A percentile compares a stretch with the other conserved stretches of the same genome.
Conservation (phyloP, 2,113 vertebrate genomes). For the Rafetus swinhoei region DNA sequence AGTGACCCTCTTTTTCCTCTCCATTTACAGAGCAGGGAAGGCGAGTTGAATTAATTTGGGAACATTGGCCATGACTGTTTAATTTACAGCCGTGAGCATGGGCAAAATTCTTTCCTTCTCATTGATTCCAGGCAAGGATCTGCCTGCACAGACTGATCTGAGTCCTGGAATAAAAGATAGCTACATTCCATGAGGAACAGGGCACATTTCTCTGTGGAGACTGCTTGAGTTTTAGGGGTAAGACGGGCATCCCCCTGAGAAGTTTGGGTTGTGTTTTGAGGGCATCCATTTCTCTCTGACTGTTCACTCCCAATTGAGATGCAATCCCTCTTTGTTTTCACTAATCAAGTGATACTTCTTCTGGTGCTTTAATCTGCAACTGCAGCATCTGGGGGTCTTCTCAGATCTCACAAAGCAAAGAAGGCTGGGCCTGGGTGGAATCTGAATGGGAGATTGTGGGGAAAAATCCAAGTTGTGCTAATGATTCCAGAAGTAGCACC, state of each 20-base stretch:
- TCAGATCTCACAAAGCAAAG: background rate
- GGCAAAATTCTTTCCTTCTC: background rate
- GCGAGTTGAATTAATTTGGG: background rate
- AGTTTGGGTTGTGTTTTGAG: background rate
- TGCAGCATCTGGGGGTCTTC: background rate
- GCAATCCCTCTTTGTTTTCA: background rate
- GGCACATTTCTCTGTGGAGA: accelerated
- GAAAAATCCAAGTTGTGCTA: constrained; percentile 35
- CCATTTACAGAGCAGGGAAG: constrained; percentile 37
- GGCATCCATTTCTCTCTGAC: accelerated
- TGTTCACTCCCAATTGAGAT: background rate
- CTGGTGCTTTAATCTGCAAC: background rate
- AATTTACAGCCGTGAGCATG: accelerated
- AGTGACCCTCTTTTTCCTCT: constrained; percentile 36
- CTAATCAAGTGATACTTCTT: background rate
- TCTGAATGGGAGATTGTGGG: accelerated
- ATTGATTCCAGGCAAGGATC: accelerated
- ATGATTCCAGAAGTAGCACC: background rate
- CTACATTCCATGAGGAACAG: background rate
- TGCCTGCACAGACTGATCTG: background rate
- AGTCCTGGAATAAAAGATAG: background rate
- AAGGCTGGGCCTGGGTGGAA: background rate
- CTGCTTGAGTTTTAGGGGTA: background rate
- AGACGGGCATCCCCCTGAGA: background rate
- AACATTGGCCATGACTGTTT: background rate